phyloP scores from a whole-genome alignment of 2,113 vertebrate species.

The Trinectes maculatus region DNA sequence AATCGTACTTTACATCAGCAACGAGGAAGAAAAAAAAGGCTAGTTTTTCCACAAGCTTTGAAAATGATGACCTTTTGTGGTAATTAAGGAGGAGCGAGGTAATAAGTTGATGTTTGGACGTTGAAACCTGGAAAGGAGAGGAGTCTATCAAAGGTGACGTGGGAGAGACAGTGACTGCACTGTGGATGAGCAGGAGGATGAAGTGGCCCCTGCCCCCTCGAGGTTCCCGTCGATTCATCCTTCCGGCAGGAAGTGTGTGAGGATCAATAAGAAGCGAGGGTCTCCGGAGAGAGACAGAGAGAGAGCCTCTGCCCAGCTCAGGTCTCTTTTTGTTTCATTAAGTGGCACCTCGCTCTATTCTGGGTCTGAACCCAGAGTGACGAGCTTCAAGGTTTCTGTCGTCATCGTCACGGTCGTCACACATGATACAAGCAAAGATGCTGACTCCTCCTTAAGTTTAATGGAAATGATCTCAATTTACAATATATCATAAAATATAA shows the following conservation, averaged over 20 bases:
- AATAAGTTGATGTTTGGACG: neutral
- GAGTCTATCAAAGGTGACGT: conserved; percentile 23
- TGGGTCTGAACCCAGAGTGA: conserved; percentile 12
- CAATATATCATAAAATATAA: neutral
- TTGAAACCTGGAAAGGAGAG: neutral
- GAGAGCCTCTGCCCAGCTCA: conserved; percentile 15
- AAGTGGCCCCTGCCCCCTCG: conserved; percentile 43
- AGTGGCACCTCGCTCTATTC: neutral
- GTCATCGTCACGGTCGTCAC: neutral
- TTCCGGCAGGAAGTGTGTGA: conserved; percentile 75
- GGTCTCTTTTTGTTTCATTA: conserved; percentile 54
- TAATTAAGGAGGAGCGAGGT: neutral
- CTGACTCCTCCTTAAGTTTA: neutral
- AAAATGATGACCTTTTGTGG: conserved; percentile 1
- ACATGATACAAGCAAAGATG: conserved; percentile 1
- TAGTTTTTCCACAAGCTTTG: neutral
- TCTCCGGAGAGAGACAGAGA: conserved; percentile 52
- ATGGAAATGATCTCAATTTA: neutral
- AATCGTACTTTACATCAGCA: neutral
- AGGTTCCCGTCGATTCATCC: conserved; percentile 62
- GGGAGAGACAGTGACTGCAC: conserved; percentile 13
- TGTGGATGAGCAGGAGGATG: conserved; percentile 46
- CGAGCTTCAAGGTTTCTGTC: conserved; percentile 10
- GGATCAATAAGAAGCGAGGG: conserved; percentile 73
- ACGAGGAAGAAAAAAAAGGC: conserved; percentile 4